A percentile compares a stretch with the other conserved stretches of the same genome.
Evolutionary conservation across 2,888 invertebrate species (phyloP).

Genomic region (Aplocera efformata): DNA sequence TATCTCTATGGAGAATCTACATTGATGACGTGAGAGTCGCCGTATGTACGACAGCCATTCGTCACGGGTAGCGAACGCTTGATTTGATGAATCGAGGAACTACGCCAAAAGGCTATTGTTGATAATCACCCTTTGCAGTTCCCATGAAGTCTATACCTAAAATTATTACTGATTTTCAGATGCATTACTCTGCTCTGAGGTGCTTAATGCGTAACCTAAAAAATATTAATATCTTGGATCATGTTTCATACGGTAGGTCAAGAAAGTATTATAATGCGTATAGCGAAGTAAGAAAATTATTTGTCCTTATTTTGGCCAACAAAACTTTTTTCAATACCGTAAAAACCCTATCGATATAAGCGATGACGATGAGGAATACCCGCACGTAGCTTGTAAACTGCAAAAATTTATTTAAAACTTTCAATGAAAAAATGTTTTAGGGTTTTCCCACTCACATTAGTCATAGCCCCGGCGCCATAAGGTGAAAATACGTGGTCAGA

Average conservation of each 20-base stretch:
- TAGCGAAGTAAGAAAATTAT: too few relatives aligned
- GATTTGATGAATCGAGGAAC: conserved; percentile 61
- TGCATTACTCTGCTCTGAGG: too few relatives aligned
- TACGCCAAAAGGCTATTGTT: conserved; percentile 59
- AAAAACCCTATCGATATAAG: too few relatives aligned
- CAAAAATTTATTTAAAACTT: neutral
- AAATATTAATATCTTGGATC: too few relatives aligned
- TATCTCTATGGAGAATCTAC: conserved; percentile 36
- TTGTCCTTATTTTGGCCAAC: too few relatives aligned
- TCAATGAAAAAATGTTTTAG: neutral
- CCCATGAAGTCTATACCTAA: conserved; percentile 40
- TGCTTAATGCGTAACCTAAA: too few relatives aligned
- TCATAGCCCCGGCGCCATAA: conserved; percentile 84
- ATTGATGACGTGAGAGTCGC: conserved; percentile 31
- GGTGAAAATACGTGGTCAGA: conserved; percentile 82
- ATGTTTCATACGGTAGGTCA: too few relatives aligned
- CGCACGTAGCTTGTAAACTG: too few relatives aligned
- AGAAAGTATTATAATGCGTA: too few relatives aligned
- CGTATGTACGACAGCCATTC: conserved; percentile 39
- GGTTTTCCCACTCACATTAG: conserved; percentile 75
- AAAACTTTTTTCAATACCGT: too few relatives aligned
- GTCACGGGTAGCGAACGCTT: conserved; percentile 48
- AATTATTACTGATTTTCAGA: too few relatives aligned
- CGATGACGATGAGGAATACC: too few relatives aligned
- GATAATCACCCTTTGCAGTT: conserved; percentile 39